A percentile compares a stretch with the other conserved stretches of the same genome.
phyloP scores from a whole-genome alignment of 2,113 vertebrate species.

The Gallinago jamesoni region DNA sequence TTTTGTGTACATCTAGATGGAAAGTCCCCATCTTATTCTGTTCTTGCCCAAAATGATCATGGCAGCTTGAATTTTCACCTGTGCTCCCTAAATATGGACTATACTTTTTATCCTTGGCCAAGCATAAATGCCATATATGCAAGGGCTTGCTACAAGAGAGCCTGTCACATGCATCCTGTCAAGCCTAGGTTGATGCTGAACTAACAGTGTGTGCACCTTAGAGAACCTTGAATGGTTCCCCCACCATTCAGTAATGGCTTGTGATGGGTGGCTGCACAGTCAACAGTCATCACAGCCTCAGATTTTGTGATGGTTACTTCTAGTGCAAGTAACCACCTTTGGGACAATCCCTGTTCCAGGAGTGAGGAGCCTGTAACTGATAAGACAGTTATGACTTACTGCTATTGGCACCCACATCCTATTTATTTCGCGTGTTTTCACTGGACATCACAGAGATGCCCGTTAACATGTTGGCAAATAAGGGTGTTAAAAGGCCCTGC shows the following conservation, averaged over 20 bases:
- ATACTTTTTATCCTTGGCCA: neutral
- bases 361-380: neutral
- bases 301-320: neutral
- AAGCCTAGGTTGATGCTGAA: neutral
- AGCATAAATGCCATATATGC: neutral
- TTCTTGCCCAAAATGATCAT: neutral
- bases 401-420: neutral
- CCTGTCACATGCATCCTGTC: neutral
- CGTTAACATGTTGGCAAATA: neutral
- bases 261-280: fast-evolving
- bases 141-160: neutral
- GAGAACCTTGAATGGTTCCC: neutral
- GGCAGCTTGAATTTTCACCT: neutral
- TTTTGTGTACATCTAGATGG: fast-evolving
- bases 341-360: neutral
- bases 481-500: neutral
- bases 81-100: neutral
- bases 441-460: neutral
- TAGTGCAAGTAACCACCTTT: neutral
- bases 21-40: neutral
- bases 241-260: fast-evolving
- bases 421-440: neutral
- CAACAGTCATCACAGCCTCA: neutral
- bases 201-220: neutral
- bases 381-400: neutral